Base-by-base conservation (phyloP, 1,140 invertebrate genomes). In the Latrodectus geometricus region DNA sequence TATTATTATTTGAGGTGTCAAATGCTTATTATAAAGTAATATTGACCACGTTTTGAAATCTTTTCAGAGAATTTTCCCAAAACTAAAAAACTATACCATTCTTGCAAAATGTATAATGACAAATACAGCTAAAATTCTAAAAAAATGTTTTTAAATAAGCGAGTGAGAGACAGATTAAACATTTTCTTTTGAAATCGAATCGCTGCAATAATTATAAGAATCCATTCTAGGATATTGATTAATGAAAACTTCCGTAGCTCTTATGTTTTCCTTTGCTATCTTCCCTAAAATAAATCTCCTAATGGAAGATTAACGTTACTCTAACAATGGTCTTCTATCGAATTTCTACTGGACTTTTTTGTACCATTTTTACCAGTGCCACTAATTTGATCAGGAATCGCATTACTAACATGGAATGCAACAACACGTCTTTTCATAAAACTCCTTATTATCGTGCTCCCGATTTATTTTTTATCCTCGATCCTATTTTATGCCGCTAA, bases 351-450 rank as follows among this genome's bases (percentile, higher is more conserved):
- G 35, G 48, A 68, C 61, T 61, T 66, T 76, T 48, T 61, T 61
- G 23, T 70, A 35, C 83, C 76, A 85, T 85, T 85, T 77, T 70
- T 77, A 70, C 68, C 82, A 49, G 73, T 56, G 73, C 82, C 83
- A 49, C 74, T 77, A 85, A 85, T 85, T 85, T 85, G 83, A 85
- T 85, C 83, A 85, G 83, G 83, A 77, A 54, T 85, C 83, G 83
- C 74, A 85, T 85, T 85, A 85, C 83, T 77, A 85, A 85, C 83
- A 85, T 85, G 56, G 74, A 85, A 73, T 85, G 83, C 83, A 85
- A 85, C 83, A 85, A 85, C 83, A 77, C 83, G 83, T 85, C 83
- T 85, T 85, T 85, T 85, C 83, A 76, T 73, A 77, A 77, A 85
- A 77, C 83, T 85, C 83, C 83, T 85, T 85, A 85, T 85, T 85